These are phyloP conservation scores for Drosophila nigromelanica DNA, from an alignment of 1,140 invertebrate genomes.

Conservation along the genomic window DNA sequence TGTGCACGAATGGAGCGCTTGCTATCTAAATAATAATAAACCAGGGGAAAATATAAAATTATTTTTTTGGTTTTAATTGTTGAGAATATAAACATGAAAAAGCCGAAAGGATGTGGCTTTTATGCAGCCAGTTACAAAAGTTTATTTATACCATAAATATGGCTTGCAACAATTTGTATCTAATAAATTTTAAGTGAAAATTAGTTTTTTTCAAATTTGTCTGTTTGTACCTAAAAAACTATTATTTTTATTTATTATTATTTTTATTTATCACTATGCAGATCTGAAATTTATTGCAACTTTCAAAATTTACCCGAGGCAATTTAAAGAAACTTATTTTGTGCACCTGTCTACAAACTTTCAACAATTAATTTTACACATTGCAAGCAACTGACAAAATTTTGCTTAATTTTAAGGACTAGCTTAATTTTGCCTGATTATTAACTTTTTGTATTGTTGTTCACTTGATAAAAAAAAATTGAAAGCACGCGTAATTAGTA, in stretches of 20 bases:
- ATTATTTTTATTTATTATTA: too few species aligned
- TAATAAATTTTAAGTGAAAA: slow-evolving; percentile 3
- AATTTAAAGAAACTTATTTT: slow-evolving; percentile 22
- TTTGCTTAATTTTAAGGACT: background rate
- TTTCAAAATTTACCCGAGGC: background rate
- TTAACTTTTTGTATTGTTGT: background rate
- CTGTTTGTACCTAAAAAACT: too few species aligned
- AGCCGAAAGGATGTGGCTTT: background rate
- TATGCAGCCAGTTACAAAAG: background rate
- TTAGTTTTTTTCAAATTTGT: too few species aligned
- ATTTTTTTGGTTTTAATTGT: background rate
- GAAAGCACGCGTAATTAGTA: background rate
- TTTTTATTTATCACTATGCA: background rate
- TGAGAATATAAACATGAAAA: background rate
- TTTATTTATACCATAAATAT: background rate
- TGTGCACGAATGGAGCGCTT: background rate
- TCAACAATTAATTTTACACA: slow-evolving; percentile 13
- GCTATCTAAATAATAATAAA: background rate
- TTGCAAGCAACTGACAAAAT: background rate
- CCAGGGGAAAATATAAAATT: background rate
- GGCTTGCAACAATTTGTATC: background rate
- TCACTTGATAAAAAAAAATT: background rate
- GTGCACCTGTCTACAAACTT: slow-evolving; percentile 5
- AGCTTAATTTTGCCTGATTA: background rate
- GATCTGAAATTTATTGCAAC: background rate